These are phyloP conservation scores for Syndactyla subalaris DNA, from an alignment of 2,797 vertebrate species.

Conservation along the genomic window DNA sequence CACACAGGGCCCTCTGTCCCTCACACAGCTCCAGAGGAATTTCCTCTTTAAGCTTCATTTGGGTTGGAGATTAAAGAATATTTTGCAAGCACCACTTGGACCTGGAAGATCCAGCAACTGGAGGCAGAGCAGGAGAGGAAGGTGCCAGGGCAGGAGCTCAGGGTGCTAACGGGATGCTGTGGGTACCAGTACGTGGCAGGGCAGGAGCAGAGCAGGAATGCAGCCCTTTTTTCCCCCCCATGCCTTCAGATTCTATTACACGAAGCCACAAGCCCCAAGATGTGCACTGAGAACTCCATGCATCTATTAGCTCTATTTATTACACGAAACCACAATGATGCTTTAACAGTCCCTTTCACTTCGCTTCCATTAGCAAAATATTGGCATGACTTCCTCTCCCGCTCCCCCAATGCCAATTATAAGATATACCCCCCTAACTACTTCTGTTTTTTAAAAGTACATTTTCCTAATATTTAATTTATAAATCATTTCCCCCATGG, in stretches of 20 bases:
- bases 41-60: neutral
- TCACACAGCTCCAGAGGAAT: neutral
- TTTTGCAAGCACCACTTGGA: neutral
- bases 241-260: neutral
- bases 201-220: neutral
- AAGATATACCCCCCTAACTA: slow-evolving; percentile 35
- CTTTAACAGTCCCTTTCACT: slow-evolving; percentile 49
- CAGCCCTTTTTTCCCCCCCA: neutral
- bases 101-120: neutral
- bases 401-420: slow-evolving; percentile 60
- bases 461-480: slow-evolving; percentile 85
- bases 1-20: neutral
- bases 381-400: slow-evolving; percentile 49
- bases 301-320: slow-evolving; percentile 60
- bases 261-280: neutral
- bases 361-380: slow-evolving; percentile 67
- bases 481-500: slow-evolving; percentile 81
- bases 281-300: neutral
- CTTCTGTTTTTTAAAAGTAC: slow-evolving; percentile 73
- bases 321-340: slow-evolving; percentile 28
- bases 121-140: neutral
- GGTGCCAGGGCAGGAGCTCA: neutral
- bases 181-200: neutral
- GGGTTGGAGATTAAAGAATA: neutral
- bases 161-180: fast-evolving